Evolutionary conservation across 2,797 vertebrate species (phyloP).

Genomic region (Ptychadena robeensis): DNA sequence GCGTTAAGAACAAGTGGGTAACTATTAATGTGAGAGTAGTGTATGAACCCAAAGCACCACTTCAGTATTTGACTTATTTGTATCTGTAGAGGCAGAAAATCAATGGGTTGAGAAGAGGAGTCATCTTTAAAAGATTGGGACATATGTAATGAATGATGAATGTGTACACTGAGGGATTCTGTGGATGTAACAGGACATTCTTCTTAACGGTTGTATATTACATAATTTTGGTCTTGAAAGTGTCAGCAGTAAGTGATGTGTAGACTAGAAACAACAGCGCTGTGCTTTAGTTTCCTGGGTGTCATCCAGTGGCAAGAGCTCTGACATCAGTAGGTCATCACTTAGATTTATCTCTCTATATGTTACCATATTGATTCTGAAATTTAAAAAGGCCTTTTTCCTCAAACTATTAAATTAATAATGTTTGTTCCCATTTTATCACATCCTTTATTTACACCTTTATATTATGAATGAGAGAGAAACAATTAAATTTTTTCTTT

Average conservation of each 20-base stretch:
- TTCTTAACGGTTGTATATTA: not conserved
- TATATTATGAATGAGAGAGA: too few relatives aligned
- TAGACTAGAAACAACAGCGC: conserved; percentile 5
- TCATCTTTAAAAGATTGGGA: not conserved
- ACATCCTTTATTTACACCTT: too few relatives aligned
- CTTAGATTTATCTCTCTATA: too few relatives aligned
- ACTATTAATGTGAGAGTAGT: not conserved
- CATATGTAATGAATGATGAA: conserved; percentile 1
- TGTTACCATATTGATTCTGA: too few relatives aligned
- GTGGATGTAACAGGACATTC: conserved; percentile 9
- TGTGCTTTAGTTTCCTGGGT: not conserved
- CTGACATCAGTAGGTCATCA: not conserved
- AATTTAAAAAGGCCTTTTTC: too few relatives aligned
- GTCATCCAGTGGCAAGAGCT: not conserved
- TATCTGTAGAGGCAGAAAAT: conserved; percentile 15
- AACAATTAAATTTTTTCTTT: not conserved
- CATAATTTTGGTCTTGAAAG: conserved; percentile 9
- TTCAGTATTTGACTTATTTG: not conserved
- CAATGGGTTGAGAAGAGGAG: conserved; percentile 22
- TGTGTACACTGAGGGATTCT: conserved; percentile 13
- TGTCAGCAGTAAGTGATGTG: conserved; percentile 20
- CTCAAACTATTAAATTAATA: too few relatives aligned
- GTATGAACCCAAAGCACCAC: not conserved
- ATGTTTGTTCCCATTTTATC: too few relatives aligned
- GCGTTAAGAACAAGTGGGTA: too few relatives aligned